These are phyloP conservation scores for Hyaena hyaena DNA, from an alignment of 2,113 vertebrate species.

Conservation along the genomic window DNA sequence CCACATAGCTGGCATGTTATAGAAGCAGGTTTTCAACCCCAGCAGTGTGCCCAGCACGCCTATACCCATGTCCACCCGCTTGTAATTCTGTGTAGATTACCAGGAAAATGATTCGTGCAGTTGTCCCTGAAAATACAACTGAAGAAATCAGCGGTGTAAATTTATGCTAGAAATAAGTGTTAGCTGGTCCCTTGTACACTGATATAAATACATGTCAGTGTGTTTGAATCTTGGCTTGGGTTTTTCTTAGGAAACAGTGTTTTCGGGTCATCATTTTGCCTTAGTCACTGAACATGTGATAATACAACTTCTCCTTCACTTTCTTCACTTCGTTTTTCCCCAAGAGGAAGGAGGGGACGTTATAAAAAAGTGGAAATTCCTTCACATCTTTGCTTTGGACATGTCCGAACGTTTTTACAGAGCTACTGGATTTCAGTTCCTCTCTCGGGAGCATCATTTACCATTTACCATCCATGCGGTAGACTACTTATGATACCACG, in stretches of 20 bases:
- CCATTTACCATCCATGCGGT: too few species aligned
- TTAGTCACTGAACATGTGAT: neutral
- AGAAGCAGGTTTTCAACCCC: neutral
- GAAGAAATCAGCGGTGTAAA: neutral
- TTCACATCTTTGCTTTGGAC: constrained; percentile 32
- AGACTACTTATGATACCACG: neutral
- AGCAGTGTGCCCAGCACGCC: neutral
- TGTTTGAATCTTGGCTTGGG: neutral
- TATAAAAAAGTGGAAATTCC: neutral
- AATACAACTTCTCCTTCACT: neutral
- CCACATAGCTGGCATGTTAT: neutral
- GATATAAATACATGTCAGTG: neutral
- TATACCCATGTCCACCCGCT: neutral
- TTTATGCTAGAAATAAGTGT: constrained; percentile 16
- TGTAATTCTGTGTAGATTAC: constrained; percentile 25
- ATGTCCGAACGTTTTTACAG: neutral
- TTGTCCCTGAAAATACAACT: constrained; percentile 43
- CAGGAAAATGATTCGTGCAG: neutral
- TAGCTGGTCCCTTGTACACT: neutral
- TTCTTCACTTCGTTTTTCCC: neutral
- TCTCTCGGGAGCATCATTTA: neutral
- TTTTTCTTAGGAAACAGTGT: neutral
- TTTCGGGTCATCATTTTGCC: neutral
- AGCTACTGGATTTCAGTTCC: neutral
- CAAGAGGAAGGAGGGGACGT: neutral